A percentile compares a stretch with the other conserved stretches of the same genome.
These are phyloP conservation scores for Saiga tatarica DNA, from an alignment of 2,113 vertebrate genomes.

Conservation along the genomic window DNA sequence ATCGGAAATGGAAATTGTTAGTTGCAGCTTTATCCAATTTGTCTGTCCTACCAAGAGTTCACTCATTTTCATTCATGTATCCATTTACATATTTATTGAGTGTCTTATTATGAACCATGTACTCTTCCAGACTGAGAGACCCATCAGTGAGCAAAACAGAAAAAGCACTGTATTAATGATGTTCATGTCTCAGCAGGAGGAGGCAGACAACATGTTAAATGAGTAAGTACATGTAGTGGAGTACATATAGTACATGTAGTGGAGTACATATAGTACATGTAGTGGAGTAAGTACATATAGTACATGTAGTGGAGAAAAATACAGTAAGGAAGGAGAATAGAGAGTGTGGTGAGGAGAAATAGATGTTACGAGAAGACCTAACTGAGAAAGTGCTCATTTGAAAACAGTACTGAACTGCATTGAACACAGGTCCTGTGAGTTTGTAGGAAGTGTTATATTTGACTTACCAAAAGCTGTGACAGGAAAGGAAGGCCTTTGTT, in stretches of 20 bases:
- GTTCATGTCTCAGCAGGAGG: background rate
- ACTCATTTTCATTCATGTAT: no score
- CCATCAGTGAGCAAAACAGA: background rate
- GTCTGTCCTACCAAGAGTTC: background rate
- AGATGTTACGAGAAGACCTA: background rate
- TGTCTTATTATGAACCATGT: background rate
- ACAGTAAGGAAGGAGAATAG: background rate
- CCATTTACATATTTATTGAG: background rate
- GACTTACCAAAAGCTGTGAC: background rate
- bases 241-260: background rate
- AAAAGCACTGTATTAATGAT: background rate
- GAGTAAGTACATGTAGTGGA: no score
- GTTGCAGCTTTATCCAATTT: background rate
- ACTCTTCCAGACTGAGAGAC: background rate
- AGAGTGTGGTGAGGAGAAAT: background rate
- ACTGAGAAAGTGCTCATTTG: background rate
- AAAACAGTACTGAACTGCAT: background rate
- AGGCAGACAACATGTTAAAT: background rate
- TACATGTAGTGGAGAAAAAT: background rate
- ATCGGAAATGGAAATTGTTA: background rate
- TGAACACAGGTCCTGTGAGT: background rate
- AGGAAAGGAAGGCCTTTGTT: conserved; percentile 16
- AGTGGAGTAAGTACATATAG: background rate
- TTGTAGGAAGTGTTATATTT: background rate
- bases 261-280: background rate